These are phyloP conservation scores for Meloidogyne hapla DNA, from an alignment of 1,140 invertebrate species.

Conservation along the genomic window DNA sequence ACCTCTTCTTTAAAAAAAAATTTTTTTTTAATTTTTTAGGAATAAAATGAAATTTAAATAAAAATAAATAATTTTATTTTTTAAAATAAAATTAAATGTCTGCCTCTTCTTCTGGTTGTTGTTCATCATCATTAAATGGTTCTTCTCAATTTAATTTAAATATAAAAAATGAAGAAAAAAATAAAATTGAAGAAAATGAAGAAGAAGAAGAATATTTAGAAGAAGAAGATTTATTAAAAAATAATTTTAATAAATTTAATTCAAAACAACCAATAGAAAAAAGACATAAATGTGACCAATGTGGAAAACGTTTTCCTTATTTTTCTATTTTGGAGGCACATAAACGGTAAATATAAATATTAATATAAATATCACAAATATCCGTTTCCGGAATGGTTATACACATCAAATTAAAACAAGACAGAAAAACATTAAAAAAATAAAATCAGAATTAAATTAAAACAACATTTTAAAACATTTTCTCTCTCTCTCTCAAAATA, in stretches of 20 bases:
- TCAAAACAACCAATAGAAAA: conserved; percentile 51
- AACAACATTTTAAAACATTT: too few relatives aligned
- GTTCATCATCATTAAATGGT: too few relatives aligned
- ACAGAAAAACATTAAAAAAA: too few relatives aligned
- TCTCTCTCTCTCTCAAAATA: too few relatives aligned
- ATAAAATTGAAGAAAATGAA: not conserved
- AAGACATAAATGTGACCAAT: conserved; percentile 60
- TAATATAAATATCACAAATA: too few relatives aligned
- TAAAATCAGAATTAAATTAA: too few relatives aligned
- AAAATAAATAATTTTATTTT: too few relatives aligned
- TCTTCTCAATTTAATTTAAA: not conserved
- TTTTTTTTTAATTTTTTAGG: not conserved
- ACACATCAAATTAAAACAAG: too few relatives aligned
- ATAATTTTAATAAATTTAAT: conserved; percentile 1
- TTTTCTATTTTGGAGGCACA: conserved; percentile 65
- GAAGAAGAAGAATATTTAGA: conserved; percentile 11
- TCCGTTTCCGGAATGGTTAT: too few relatives aligned
- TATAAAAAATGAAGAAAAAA: conserved; percentile 4
- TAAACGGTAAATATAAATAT: too few relatives aligned
- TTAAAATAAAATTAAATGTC: not conserved
- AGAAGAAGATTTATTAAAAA: not conserved
- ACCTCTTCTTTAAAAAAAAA: not conserved
- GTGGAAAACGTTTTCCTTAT: conserved; percentile 64
- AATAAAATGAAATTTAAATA: too few relatives aligned
- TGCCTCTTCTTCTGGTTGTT: not conserved